Conservation (phyloP, 2,113 vertebrate species). For the Neogobius melanostomus region DNA sequence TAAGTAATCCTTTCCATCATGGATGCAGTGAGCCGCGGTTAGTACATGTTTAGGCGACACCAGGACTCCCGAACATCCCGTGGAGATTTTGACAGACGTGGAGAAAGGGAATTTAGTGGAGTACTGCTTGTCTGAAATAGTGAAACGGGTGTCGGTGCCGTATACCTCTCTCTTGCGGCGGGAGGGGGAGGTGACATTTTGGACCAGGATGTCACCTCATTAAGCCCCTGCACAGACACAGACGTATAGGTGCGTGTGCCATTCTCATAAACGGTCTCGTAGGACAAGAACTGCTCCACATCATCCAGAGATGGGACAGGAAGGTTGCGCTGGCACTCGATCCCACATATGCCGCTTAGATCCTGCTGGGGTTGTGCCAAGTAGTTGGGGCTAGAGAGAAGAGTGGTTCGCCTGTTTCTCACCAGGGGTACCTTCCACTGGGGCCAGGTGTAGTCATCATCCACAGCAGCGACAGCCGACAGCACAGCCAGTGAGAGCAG, state of each 20-base stretch:
- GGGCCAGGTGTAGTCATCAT: conserved; percentile 87
- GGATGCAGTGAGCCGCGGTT: conserved; percentile 94
- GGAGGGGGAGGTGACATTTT: conserved; percentile 28
- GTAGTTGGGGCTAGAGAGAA: conserved; percentile 83
- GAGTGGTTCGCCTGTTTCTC: conserved; percentile 81
- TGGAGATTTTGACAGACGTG: conserved; percentile 92
- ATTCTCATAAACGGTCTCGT: conserved; percentile 92
- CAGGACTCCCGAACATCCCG: conserved; percentile 90
- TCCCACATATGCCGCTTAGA: conserved; percentile 83
- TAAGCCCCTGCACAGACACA: conserved; percentile 79
- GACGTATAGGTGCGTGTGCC: conserved; percentile 88
- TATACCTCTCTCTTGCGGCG: conserved; percentile 89
- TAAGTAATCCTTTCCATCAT: conserved; percentile 88
- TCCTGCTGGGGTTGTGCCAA: conserved; percentile 76
- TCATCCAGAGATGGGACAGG: conserved; percentile 80
- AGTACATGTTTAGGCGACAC: conserved; percentile 91
- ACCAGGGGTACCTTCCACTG: conserved; percentile 85
- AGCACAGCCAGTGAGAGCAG: conserved; percentile 72
- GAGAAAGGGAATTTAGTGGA: conserved; percentile 91
- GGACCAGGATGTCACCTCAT: conserved; percentile 30
- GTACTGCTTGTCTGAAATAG: conserved; percentile 88
- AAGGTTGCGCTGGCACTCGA: conserved; percentile 85
- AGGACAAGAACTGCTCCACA: conserved; percentile 87
- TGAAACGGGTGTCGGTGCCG: conserved; percentile 91
- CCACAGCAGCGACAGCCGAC: conserved; percentile 64